These are phyloP conservation scores for Eclectus roratus DNA, from an alignment of 2,113 vertebrate genomes.

Conservation along the genomic window DNA sequence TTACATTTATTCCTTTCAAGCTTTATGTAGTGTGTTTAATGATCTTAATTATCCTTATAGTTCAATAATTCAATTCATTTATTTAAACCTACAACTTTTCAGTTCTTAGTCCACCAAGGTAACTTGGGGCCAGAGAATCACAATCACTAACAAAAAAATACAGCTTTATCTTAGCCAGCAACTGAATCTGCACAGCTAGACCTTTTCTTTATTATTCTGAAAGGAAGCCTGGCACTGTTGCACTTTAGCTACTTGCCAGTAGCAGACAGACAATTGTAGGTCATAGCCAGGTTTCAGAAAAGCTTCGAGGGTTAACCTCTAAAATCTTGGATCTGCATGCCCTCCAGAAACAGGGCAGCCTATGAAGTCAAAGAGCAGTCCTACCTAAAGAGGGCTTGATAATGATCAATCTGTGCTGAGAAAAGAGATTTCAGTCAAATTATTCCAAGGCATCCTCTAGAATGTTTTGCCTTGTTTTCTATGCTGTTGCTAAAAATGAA, in stretches of 20 bases:
- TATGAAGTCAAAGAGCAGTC: background rate
- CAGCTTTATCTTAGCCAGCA: background rate
- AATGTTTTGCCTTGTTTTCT: background rate
- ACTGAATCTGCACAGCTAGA: background rate
- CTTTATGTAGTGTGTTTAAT: background rate
- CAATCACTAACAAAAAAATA: background rate
- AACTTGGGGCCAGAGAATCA: background rate
- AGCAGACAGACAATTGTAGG: background rate
- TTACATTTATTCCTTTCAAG: background rate
- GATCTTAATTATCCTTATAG: background rate
- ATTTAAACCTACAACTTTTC: background rate
- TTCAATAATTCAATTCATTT: background rate
- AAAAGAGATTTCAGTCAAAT: background rate
- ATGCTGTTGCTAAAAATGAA: background rate
- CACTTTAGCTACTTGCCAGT: conserved; percentile 37
- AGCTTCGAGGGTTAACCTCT: background rate
- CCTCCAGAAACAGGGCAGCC: background rate
- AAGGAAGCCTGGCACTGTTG: background rate
- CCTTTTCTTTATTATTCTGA: background rate
- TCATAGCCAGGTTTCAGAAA: background rate
- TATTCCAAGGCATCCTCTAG: background rate
- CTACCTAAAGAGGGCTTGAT: background rate
- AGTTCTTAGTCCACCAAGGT: background rate
- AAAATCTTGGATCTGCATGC: background rate
- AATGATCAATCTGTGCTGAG: background rate